Evolutionary conservation across 2,888 invertebrate species (phyloP).

Genomic region (Philonicus albiceps): DNA sequence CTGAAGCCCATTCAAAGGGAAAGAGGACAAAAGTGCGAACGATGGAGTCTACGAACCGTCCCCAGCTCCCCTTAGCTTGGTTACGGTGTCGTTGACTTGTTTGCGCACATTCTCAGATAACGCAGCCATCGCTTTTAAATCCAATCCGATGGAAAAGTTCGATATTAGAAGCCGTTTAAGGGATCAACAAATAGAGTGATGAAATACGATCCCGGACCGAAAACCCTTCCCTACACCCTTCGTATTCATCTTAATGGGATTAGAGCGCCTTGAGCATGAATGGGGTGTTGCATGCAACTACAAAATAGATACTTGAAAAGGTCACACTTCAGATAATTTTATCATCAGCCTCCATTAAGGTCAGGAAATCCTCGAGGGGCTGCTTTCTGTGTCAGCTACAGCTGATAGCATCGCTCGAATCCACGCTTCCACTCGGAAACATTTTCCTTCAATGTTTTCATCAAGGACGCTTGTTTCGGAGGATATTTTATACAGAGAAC

Average conservation of each 20-base stretch:
- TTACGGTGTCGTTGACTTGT: slow-evolving; percentile 22
- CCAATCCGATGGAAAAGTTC: not conserved
- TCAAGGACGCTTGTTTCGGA: not conserved
- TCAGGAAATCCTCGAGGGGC: not conserved
- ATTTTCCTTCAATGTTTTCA: not conserved
- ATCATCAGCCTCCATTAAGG: not conserved
- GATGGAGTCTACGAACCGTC: not conserved
- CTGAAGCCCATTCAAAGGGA: not conserved
- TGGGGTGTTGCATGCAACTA: not conserved
- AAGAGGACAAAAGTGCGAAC: not conserved
- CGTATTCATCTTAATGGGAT: slow-evolving; percentile 3
- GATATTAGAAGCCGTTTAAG: not conserved
- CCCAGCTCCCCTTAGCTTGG: not conserved
- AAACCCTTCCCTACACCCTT: not conserved
- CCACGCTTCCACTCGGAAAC: not conserved
- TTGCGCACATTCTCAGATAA: not conserved
- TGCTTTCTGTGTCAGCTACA: not conserved
- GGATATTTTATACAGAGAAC: not conserved
- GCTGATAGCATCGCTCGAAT: not conserved
- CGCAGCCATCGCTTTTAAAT: not conserved
- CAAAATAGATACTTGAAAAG: not conserved
- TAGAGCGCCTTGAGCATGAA: not conserved
- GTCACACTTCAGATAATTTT: not conserved
- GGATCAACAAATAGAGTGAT: slow-evolving; percentile 7
- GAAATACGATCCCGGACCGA: not conserved